Evolutionary conservation across 2,797 vertebrate species (phyloP), one percentile per base, ranked within the genome.

Genomic region (Hapalemur alaotrensis): DNA sequence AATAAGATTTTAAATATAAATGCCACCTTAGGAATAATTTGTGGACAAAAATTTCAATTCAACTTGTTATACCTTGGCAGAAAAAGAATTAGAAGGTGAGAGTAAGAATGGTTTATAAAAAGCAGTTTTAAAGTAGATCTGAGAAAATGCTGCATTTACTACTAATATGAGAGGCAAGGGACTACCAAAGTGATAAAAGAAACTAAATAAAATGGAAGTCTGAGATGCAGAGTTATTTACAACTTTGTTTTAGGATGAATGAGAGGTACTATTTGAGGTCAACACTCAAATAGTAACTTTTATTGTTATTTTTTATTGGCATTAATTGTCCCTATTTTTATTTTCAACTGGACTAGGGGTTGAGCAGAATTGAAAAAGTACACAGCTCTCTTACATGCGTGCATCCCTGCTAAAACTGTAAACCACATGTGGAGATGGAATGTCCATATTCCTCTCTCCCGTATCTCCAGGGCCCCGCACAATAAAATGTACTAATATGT

Each of bases 1-100:
- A 78, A 91, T 41, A 89, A 50, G 22, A 59, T 54, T 82, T 79
- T n/a, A 43, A 79, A 91, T 52, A 69, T 18, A 72, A 89, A 52
- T 52, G 46, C 43, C 23, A 35, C 41, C 57, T 96, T 59, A 65
- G n/a, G 89, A 41, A 72, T 30, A 18, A 13, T 17, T 32, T 87
- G 11, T 22, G 10, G 48, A 22, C 32, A 18, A 59, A 67, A 81
- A 75, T 25, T 5, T 72, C 80, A 48, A 32, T 70, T 70, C 67
- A 18, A 8, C 15, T 52, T 10, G 8, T 23, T 88, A 61, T 20
- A 38, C 4, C 46, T 70, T 18, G 25, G 41, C 38, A 72, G 65
- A 80, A 46, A 8, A 17, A 2, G 7, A 8, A 35, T 1, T 11
- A 23, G 9, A 61, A 23, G 6, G 28, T 57, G 38, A 52, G 14